Base-by-base conservation (phyloP, 2,888 invertebrate genomes). In the Miltochrista miniata region DNA sequence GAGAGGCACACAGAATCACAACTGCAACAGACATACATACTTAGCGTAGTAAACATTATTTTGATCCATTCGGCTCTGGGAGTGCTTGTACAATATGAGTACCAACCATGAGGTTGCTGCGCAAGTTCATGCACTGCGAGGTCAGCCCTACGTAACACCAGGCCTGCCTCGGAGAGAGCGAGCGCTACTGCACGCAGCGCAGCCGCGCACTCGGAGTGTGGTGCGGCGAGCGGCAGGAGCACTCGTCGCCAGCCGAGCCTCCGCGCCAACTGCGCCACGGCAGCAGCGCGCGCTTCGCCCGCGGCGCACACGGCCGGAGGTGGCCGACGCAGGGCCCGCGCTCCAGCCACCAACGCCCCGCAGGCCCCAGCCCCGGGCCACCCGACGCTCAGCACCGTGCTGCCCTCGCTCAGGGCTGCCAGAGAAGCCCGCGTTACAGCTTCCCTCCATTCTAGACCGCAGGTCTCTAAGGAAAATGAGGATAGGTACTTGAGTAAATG, bases 191-290 rank as follows among this genome's bases (percentile, higher is more conserved):
- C 63, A 10, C 57, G 69, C 48, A 74, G 61, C 57, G 77, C 70
- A 18, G 68, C 70, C 38, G 54, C 68, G 56, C 78, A 78, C 49
- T 72, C 74, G 35, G 72, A 67, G 52, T 36, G 69, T 50, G 60
- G 54, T 34, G 59, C 38, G 45, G 64, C 64, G 1, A 65, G 62
- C 38, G 72, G 70, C 64, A 81, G 56, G 45, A 74, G 61, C 30
- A 66, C 81, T 54, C 76, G 76, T 2, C 72, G 72, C 85, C 85
- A 85, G 59, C 70, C 67, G 54, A 76, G 67, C 9, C 64, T 68
- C 44, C n/a, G 54, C 9, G 78, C 81, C 48, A 81, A 70, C 48
- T 50, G 56, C 35, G 59, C 63, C 46, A 75, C 74, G 4, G 70
- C 76, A 5, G 69, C 69, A n/a, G 68, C 78, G 14, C 75, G 74